A percentile compares a stretch with the other conserved stretches of the same genome.
Conservation (phyloP, 1,140 invertebrate species). For the Euwallacea fornicatus region DNA sequence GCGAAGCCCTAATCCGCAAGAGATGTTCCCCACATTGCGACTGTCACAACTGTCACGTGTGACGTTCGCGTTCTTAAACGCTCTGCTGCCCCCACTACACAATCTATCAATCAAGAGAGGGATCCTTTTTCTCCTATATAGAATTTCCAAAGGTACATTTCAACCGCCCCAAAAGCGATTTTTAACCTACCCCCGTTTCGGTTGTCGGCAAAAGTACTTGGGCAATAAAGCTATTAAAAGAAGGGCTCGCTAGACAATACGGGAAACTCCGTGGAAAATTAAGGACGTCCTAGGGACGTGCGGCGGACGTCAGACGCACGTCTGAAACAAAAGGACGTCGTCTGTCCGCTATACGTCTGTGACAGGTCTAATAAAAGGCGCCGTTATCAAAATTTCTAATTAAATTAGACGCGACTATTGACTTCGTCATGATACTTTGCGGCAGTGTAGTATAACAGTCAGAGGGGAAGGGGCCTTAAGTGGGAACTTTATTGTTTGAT, state of each 20-base stretch:
- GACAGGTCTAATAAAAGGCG: slow-evolving; percentile 21
- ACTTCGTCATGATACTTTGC: slow-evolving; percentile 22
- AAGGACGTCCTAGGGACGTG: slow-evolving; percentile 1
- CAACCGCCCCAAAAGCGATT: not conserved
- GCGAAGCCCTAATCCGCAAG: slow-evolving; percentile 4
- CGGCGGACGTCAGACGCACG: slow-evolving; percentile 14
- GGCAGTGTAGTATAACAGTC: not conserved
- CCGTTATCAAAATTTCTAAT: slow-evolving; percentile 13
- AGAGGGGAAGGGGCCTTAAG: not conserved
- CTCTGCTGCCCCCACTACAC: slow-evolving; percentile 8
- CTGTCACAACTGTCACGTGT: slow-evolving; percentile 12
- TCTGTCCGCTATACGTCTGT: slow-evolving; percentile 11
- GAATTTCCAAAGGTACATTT: not conserved
- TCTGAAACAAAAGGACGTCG: slow-evolving; percentile 15
- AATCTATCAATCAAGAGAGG: slow-evolving; percentile 15
- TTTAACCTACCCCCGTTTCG: not conserved
- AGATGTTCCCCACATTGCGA: slow-evolving; percentile 6
- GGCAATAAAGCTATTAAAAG: slow-evolving; percentile 15
- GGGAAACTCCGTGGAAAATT: slow-evolving; percentile 15
- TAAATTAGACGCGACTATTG: slow-evolving; percentile 21
- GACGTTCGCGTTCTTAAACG: slow-evolving; percentile 6
- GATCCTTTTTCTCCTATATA: not conserved
- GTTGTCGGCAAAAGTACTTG: slow-evolving; percentile 3
- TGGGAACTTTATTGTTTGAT: slow-evolving; percentile 4
- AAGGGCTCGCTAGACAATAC: slow-evolving; percentile 12